Conservation (phyloP, 1,140 invertebrate species). For the Bombus polaris region DNA sequence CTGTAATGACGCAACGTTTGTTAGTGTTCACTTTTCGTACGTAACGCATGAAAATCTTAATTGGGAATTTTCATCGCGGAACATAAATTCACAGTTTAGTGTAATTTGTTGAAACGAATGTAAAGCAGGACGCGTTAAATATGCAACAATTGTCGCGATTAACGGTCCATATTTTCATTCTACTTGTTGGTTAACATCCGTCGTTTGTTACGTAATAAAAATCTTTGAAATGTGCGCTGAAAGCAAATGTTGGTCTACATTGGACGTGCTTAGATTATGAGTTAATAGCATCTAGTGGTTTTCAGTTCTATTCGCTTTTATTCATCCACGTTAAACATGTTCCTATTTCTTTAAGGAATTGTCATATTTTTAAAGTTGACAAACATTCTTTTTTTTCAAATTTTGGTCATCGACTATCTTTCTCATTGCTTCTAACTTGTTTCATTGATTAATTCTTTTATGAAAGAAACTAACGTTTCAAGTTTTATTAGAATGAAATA, state of each 20-base stretch:
- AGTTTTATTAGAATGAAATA: too few species aligned
- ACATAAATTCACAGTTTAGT: neutral
- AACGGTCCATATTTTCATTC: conserved; percentile 5
- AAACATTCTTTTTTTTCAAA: too few species aligned
- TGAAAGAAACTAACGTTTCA: too few species aligned
- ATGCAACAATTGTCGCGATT: neutral
- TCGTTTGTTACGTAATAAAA: neutral
- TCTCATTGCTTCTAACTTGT: too few species aligned
- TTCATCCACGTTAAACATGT: neutral
- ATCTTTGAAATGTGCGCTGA: neutral
- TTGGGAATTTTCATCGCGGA: neutral
- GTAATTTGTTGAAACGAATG: neutral
- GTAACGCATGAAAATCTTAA: neutral
- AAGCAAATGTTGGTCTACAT: neutral
- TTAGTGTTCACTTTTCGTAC: neutral
- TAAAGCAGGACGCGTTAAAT: neutral
- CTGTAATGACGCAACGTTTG: neutral
- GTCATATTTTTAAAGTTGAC: neutral
- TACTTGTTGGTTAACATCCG: conserved; percentile 3
- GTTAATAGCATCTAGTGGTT: neutral
- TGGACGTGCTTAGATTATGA: neutral
- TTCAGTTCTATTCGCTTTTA: neutral
- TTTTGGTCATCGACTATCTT: neutral
- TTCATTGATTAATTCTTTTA: too few species aligned
- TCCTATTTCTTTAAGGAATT: neutral